phyloP scores from a whole-genome alignment of 2,888 invertebrate genomes.

The Heliconius cydno region DNA sequence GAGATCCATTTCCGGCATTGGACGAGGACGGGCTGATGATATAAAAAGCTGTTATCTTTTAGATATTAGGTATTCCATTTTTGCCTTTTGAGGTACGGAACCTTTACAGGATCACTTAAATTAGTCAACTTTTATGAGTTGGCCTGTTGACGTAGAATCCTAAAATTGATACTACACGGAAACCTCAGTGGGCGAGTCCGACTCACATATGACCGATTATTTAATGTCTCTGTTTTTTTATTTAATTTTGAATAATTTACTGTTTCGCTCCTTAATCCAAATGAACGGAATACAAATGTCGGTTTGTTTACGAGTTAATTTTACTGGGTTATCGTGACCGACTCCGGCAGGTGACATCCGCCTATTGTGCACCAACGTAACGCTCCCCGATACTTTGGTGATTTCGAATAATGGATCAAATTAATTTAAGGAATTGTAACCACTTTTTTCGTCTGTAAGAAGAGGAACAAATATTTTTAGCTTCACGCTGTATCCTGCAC shows the following conservation, averaged over 20 bases:
- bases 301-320: constrained; percentile 44
- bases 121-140: too few species aligned
- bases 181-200: too few species aligned
- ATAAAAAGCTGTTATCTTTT: too few species aligned
- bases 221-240: too few species aligned
- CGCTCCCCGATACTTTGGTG: constrained; percentile 22
- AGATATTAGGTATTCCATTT: too few species aligned
- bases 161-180: too few species aligned
- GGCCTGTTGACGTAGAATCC: too few species aligned
- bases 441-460: background rate
- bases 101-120: too few species aligned
- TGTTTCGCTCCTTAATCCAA: constrained; percentile 9
- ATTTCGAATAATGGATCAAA: constrained; percentile 19
- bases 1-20: too few species aligned
- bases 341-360: constrained; percentile 45
- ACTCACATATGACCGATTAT: too few species aligned
- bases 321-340: constrained; percentile 53
- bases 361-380: constrained; percentile 47
- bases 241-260: background rate
- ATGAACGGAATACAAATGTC: constrained; percentile 53
- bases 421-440: constrained; percentile 10
- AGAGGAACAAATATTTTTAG: background rate
- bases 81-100: too few species aligned
- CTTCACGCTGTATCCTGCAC: background rate
- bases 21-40: too few species aligned